Conservation (phyloP, 2,888 invertebrate species). For the Sericinus montela region DNA sequence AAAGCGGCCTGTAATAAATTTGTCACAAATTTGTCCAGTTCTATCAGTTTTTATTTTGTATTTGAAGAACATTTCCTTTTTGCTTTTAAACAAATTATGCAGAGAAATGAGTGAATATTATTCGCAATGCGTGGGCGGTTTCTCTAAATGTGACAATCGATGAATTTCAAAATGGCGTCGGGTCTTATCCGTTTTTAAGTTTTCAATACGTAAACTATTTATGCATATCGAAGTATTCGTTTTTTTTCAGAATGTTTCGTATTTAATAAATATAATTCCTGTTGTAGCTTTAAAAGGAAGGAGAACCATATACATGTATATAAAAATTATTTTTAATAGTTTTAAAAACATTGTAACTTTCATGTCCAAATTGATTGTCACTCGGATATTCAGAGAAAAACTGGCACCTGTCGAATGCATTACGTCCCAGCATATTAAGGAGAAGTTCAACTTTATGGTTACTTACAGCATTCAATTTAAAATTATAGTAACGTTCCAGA, state of each 20-base stretch:
- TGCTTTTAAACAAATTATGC: conserved; percentile 13
- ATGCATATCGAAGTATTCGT: too few species aligned
- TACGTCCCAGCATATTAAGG: too few species aligned
- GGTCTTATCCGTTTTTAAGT: background rate
- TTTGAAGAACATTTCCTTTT: conserved; percentile 16
- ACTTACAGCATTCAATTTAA: too few species aligned
- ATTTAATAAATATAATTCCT: background rate
- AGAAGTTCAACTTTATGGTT: too few species aligned
- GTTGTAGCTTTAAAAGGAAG: background rate
- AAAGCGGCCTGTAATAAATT: conserved; percentile 15
- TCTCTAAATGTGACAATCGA: background rate
- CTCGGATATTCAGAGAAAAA: too few species aligned
- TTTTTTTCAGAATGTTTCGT: too few species aligned
- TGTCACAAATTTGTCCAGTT: conserved; percentile 20
- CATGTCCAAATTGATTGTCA: too few species aligned
- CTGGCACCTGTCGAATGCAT: background rate
- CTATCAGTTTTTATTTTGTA: conserved; percentile 18
- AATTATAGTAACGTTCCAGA: too few species aligned
- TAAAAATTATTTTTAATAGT: too few species aligned
- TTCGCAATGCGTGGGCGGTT: conserved; percentile 1
- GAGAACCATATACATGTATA: too few species aligned
- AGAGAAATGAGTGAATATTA: conserved; percentile 10
- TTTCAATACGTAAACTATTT: too few species aligned
- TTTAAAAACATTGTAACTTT: too few species aligned
- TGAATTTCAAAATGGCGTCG: conserved; percentile 4